Evolutionary conservation across 2,888 invertebrate genomes (phyloP), one percentile per base, ranked within the genome.

Genomic region (Silvanus unidentatus): DNA sequence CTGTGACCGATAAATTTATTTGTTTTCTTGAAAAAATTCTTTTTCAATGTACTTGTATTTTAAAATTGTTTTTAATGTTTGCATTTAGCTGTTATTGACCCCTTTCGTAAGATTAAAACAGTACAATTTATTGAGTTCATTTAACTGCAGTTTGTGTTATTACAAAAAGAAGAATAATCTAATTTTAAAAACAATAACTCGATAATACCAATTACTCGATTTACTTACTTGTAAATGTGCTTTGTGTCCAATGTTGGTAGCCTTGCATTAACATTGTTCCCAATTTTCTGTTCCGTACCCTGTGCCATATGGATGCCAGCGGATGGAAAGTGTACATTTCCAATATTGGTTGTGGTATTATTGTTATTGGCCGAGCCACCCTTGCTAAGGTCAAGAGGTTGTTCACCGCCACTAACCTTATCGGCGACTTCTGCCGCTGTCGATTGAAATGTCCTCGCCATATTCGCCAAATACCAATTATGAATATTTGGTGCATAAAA

Each of bases 301-400:
- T 46, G 50, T 35, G 55, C 57, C 32, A 32, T 12, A 32, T n/a
- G 3, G 3, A n/a, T 32, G 4, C 11, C 32, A 32, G 3, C 10
- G 32, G 32, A 4, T n/a, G 32, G 32, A 22, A 22, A 22, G 8
- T 22, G 22, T 22, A 22, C 8, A 22, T 22, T 22, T 5, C 22
- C 22, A 22, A 22, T 22, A 22, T 22, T 22, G 32, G 32, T n/a
- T n/a, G n/a, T 12, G 38, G 48, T 49, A 48, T 49, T 54, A 44
- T 49, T 53, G 68, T 50, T 51, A 68, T 50, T 51, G 36, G 57
- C 81, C 64, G 6, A 5, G n/a, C 11, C n/a, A 77, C 85, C 77
- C 80, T 79, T 89, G 76, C 89, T 90, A 66, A 91, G 82, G 77
- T 91, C 90, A 63, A 91, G 78, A 13, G 90, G 90, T 73, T 88